These are phyloP conservation scores for Notamacropus eugenii DNA, from an alignment of 2,797 vertebrate genomes.

Conservation along the genomic window DNA sequence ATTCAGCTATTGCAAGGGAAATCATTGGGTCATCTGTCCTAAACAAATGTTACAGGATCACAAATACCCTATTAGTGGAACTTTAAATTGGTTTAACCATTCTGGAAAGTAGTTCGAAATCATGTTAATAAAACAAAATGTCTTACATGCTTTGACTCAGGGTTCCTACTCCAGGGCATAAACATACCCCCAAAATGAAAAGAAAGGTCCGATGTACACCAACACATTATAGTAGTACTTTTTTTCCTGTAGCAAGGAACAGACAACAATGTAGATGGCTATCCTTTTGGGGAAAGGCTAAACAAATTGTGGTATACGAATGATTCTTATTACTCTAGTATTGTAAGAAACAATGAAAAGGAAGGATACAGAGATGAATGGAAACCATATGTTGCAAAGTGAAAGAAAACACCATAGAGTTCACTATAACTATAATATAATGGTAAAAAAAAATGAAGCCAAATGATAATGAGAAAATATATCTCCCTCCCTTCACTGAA, in stretches of 20 bases:
- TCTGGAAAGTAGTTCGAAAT: background rate
- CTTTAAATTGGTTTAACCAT: background rate
- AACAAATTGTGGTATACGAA: background rate
- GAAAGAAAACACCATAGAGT: background rate
- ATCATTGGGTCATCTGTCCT: background rate
- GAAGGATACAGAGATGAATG: background rate
- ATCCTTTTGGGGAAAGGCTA: background rate
- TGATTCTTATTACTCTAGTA: background rate
- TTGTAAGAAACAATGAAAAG: background rate
- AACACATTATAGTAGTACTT: background rate
- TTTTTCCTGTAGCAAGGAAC: background rate
- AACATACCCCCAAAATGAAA: background rate
- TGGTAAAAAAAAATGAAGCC: background rate
- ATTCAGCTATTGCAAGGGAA: background rate
- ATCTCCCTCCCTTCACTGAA: background rate
- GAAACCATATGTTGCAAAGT: background rate
- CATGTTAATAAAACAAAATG: background rate
- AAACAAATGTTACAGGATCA: background rate
- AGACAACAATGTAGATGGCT: background rate
- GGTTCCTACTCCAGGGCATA: background rate
- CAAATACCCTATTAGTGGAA: background rate
- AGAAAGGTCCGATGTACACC: background rate
- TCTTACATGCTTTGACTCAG: background rate
- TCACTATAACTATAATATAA: background rate
- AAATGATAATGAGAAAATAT: background rate